A percentile compares a stretch with the other conserved stretches of the same genome.
phyloP scores from a whole-genome alignment of 2,113 vertebrate genomes.

The Phoxinus phoxinus region DNA sequence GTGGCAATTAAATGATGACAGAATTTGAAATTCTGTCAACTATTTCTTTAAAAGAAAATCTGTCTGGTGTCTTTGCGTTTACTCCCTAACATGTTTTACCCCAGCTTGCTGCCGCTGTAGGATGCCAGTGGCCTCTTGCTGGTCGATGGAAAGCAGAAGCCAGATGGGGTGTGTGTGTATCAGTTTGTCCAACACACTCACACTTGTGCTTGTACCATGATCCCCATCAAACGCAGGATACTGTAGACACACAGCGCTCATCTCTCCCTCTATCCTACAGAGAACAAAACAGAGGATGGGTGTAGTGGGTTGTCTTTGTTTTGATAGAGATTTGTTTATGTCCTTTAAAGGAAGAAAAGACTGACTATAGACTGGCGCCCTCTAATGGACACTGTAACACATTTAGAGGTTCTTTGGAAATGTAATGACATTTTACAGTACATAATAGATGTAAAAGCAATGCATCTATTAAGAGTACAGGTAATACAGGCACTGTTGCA shows the following conservation, averaged over 20 bases:
- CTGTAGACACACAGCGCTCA: constrained; percentile 77
- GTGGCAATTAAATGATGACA: neutral
- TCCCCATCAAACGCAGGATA: constrained; percentile 79
- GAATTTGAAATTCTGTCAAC: neutral
- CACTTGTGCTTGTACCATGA: constrained; percentile 80
- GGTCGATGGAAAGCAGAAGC: constrained; percentile 86
- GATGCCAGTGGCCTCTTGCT: constrained; percentile 79
- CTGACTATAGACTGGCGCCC: neutral
- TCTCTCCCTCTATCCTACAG: constrained; percentile 80
- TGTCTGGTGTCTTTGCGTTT: neutral
- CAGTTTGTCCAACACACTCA: constrained; percentile 90
- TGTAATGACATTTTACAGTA: neutral
- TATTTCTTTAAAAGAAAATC: neutral
- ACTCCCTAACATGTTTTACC: constrained; percentile 74
- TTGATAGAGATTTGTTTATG: neutral
- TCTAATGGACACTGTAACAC: constrained; percentile 13
- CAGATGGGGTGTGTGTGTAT: constrained; percentile 88
- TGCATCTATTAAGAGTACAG: neutral
- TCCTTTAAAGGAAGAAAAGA: neutral
- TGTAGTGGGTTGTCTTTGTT: neutral
- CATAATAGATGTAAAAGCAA: neutral
- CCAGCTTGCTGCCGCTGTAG: constrained; percentile 84
- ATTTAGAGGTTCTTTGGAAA: neutral
- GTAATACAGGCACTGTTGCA: neutral
- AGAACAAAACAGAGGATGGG: neutral